Conservation (phyloP, 30 jellyfish, hydroid and myxozoan species). For the Turritopsis dohrnii region DNA sequence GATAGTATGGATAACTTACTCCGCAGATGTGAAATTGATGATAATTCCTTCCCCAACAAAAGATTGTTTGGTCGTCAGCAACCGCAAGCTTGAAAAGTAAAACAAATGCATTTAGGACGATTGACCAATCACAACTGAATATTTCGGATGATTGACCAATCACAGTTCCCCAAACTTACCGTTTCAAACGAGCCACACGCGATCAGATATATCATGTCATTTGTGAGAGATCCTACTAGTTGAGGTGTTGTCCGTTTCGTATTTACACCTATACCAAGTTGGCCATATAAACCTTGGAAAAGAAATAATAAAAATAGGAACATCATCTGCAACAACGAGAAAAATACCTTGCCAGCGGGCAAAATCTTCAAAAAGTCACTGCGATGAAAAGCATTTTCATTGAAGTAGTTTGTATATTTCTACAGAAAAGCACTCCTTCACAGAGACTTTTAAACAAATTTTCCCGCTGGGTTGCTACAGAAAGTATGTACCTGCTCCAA, state of each 20-base stretch:
- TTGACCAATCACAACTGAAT: neutral
- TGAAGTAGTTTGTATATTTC: no score
- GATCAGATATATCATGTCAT: slow-evolving; percentile 56
- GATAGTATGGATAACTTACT: slow-evolving; percentile 59
- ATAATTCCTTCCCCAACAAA: slow-evolving; percentile 85
- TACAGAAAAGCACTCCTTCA: no score
- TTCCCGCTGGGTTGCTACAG: no score
- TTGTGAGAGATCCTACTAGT: slow-evolving; percentile 45
- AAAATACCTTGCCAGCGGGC: no score
- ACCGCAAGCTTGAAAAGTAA: slow-evolving; percentile 52
- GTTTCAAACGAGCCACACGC: slow-evolving; percentile 94
- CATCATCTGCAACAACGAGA: no score
- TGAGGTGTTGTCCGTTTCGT: slow-evolving; percentile 66
- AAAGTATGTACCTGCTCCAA: slow-evolving; percentile 74
- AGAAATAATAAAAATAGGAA: neutral
- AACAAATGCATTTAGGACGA: no score
- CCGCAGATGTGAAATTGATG: slow-evolving; percentile 88
- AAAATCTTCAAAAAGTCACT: no score
- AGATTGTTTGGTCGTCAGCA: slow-evolving; percentile 79
- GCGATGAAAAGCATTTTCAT: no score
- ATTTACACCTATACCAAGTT: slow-evolving; percentile 79
- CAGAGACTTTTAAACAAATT: no score
- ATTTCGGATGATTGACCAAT: neutral
- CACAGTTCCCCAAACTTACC: slow-evolving; percentile 36
- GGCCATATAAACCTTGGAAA: slow-evolving; percentile 80